Percentiles rank a stretch among this genome's conserved stretches.
These are phyloP conservation scores for Sphaeridia pumilis DNA, from an alignment of 2,888 invertebrate genomes.

Conservation along the genomic window DNA sequence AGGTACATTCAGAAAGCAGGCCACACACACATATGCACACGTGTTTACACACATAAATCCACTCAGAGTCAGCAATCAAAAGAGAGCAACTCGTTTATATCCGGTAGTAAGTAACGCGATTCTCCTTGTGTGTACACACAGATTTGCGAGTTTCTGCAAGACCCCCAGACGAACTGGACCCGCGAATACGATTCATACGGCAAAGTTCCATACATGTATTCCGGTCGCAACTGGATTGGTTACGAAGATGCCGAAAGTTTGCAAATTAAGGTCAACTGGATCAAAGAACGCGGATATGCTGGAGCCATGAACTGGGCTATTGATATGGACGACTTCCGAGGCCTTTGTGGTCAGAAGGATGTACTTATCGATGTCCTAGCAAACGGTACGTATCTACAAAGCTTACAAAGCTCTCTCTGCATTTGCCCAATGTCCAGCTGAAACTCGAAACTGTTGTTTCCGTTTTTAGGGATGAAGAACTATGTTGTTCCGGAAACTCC, in stretches of 20 bases:
- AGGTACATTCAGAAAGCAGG: slow-evolving; percentile 48
- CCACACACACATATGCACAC: not conserved
- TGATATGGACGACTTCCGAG: slow-evolving; percentile 81
- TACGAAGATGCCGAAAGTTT: slow-evolving; percentile 71
- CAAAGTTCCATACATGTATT: slow-evolving; percentile 71
- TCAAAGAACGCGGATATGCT: slow-evolving; percentile 62
- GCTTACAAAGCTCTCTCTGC: not conserved
- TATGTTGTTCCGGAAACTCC: slow-evolving; percentile 43
- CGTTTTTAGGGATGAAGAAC: slow-evolving; percentile 47
- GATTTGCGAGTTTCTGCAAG: slow-evolving; percentile 61
- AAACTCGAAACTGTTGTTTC: not conserved
- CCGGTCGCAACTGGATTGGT: slow-evolving; percentile 69
- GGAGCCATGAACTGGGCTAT: slow-evolving; percentile 91
- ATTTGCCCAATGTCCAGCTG: not conserved
- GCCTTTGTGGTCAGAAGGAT: slow-evolving; percentile 66
- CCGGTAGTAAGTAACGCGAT: not conserved
- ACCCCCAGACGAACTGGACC: slow-evolving; percentile 59
- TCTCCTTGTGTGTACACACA: slow-evolving; percentile 37
- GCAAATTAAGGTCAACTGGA: slow-evolving; percentile 80
- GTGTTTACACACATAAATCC: too few species aligned
- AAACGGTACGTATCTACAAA: slow-evolving; percentile 38
- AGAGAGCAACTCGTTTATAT: not conserved
- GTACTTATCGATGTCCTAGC: slow-evolving; percentile 60
- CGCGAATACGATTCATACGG: slow-evolving; percentile 72
- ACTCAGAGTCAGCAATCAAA: not conserved